These are phyloP conservation scores for Drosophila merina DNA, from an alignment of 2,888 invertebrate genomes.

Conservation along the genomic window DNA sequence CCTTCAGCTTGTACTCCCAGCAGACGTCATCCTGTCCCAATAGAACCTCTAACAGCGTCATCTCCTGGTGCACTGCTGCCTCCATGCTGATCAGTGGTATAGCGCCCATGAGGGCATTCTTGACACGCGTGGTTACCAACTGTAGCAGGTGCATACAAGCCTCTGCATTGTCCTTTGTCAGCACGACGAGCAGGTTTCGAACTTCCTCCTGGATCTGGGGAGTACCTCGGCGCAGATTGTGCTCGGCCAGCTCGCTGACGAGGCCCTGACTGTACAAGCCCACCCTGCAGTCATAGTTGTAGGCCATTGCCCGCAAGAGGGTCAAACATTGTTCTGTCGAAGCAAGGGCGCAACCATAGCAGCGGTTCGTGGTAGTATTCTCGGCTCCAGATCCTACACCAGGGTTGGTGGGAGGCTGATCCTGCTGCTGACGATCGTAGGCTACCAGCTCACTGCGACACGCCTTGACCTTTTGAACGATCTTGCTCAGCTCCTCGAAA, in stretches of 20 bases:
- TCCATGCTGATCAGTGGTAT: constrained; percentile 90
- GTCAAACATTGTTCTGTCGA: constrained; percentile 97
- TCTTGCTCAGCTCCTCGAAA: constrained; percentile 96
- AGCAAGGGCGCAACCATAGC: constrained; percentile 95
- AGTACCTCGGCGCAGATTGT: constrained; percentile 94
- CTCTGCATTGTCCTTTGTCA: constrained; percentile 94
- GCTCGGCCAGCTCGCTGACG: constrained; percentile 94
- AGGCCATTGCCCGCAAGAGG: constrained; percentile 93
- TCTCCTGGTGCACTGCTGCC: constrained; percentile 93
- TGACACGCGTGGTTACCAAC: constrained; percentile 92
- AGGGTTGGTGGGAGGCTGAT: constrained; percentile 65
- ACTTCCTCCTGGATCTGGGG: constrained; percentile 95
- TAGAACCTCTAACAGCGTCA: constrained; percentile 93
- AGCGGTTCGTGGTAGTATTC: constrained; percentile 86
- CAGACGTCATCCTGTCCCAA: constrained; percentile 97
- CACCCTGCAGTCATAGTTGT: constrained; percentile 89
- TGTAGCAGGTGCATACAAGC: constrained; percentile 87
- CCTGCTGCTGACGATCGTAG: constrained; percentile 92
- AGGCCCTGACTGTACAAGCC: constrained; percentile 93
- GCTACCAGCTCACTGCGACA: constrained; percentile 95
- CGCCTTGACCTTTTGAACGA: constrained; percentile 95
- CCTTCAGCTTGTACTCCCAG: constrained; percentile 96
- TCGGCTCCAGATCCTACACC: constrained; percentile 62
- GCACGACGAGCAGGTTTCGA: constrained; percentile 92
- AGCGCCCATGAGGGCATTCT: constrained; percentile 90